Evolutionary conservation across 2,113 vertebrate species (phyloP).

Genomic region (Ploceus nigricollis): DNA sequence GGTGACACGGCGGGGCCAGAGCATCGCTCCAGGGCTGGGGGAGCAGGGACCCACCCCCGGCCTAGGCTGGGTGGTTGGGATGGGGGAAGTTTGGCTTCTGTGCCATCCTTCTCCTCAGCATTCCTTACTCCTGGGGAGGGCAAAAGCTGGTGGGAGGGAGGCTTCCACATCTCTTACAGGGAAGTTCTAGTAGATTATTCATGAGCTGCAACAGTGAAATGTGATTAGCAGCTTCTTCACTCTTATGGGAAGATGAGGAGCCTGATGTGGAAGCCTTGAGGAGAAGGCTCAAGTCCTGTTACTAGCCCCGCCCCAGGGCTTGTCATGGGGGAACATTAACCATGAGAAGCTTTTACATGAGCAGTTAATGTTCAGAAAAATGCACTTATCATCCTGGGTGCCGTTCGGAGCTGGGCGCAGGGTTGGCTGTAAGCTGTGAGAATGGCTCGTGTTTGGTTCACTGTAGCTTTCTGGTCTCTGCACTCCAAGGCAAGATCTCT

Average conservation of each 20-base stretch:
- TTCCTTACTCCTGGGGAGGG: neutral
- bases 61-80: neutral
- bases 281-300: neutral
- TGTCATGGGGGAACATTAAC: neutral
- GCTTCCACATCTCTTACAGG: neutral
- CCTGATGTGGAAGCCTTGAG: neutral
- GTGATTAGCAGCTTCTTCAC: neutral
- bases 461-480: conserved; percentile 99
- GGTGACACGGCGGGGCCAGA: neutral
- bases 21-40: neutral
- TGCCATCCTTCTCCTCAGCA: neutral
- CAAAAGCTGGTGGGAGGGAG: neutral
- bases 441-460: conserved; percentile 99
- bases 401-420: neutral
- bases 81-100: neutral
- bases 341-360: neutral
- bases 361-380: conserved; percentile 4
- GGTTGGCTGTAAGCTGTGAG: conserved; percentile 92
- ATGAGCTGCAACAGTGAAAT: neutral
- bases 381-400: neutral
- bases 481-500: conserved; percentile 99
- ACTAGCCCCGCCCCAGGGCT: neutral
- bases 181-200: neutral
- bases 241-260: neutral
- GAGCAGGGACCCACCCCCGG: neutral